Evolutionary conservation across 2,797 vertebrate genomes (phyloP), one percentile per base, ranked within the genome.

Genomic region (Nyctalus aviator): DNA sequence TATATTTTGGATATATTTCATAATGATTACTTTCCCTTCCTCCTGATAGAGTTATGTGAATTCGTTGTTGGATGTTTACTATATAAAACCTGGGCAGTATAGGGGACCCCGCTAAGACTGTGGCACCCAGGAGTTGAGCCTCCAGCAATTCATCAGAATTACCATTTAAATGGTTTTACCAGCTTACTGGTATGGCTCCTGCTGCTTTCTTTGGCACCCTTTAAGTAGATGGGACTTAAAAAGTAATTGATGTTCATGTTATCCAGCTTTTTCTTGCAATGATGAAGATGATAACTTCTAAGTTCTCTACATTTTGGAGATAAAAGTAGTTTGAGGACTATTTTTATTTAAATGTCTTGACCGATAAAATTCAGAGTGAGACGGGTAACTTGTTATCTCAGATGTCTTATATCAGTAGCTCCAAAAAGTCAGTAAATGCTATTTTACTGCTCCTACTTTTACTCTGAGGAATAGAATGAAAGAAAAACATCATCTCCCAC

Each of bases 261-360:
- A 46, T 18, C 3, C 35, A 57, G 1, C 2, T 62, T 79, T 94
- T 86, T 12, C 21, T 79, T 30, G 6, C 57, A 55, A 18, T 15
- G 4, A 25, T 69, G 11, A 35, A 17, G 81, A 4, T 46, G 9
- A 69, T 18, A 30, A 7, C 10, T 87, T 78, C 20, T 21, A 85
- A 62, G 14, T 0, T 46, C 3, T 89, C 91, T 91, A 27, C 0
- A 64, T 57, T 13, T 27, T 25, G 23, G 48, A 93, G 13, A 30
- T 84, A 44, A 83, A 88, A 57, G 12, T 62, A 13, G 41, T 27
- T 20, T 8, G 32, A 72, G 1, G 15, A 30, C 81, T 90, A 50
- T 84, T 90, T 83, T 92, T 82, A 84, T 37, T 25, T 55, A 82
- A 94, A 78, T 66, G 25, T 82, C 23, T 90, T 96, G 41, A 85